These are phyloP conservation scores for Dynastes tityus DNA, from an alignment of 2,888 invertebrate species.

Conservation along the genomic window DNA sequence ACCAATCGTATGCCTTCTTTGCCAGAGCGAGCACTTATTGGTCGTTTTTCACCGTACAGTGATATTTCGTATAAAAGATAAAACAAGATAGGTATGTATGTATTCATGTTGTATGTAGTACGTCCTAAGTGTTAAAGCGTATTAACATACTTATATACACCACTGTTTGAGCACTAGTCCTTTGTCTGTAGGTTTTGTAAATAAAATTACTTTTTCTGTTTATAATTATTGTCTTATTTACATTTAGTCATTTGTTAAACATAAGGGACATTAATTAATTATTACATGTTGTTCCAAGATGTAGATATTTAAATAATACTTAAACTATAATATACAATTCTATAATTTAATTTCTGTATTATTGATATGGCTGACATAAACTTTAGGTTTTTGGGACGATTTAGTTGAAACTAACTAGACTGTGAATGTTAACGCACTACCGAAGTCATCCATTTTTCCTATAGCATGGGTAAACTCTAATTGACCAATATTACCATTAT, in stretches of 20 bases:
- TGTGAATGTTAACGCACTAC: slow-evolving; percentile 75
- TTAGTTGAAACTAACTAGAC: slow-evolving; percentile 63
- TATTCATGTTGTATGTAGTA: slow-evolving; percentile 15
- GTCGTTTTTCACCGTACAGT: slow-evolving; percentile 73
- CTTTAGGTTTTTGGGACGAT: too few species aligned
- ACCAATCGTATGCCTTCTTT: slow-evolving; percentile 72
- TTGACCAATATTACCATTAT: slow-evolving; percentile 74
- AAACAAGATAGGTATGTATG: slow-evolving; percentile 10
- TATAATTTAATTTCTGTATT: too few species aligned
- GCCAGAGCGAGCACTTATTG: slow-evolving; percentile 74
- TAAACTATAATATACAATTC: too few species aligned
- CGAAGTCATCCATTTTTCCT: slow-evolving; percentile 77
- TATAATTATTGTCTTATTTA: slow-evolving; percentile 1
- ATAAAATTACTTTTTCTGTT: slow-evolving; percentile 8
- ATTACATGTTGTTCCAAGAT: too few species aligned
- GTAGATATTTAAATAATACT: too few species aligned
- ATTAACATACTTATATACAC: background rate
- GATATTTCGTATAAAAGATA: slow-evolving; percentile 73
- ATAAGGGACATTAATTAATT: too few species aligned
- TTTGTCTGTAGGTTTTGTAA: background rate
- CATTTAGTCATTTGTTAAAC: too few species aligned
- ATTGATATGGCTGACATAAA: too few species aligned
- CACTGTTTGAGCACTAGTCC: background rate
- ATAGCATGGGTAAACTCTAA: slow-evolving; percentile 77
- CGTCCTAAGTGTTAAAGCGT: background rate